phyloP scores from a whole-genome alignment of 2,113 vertebrate species.

The Orientallactaga bullata region DNA sequence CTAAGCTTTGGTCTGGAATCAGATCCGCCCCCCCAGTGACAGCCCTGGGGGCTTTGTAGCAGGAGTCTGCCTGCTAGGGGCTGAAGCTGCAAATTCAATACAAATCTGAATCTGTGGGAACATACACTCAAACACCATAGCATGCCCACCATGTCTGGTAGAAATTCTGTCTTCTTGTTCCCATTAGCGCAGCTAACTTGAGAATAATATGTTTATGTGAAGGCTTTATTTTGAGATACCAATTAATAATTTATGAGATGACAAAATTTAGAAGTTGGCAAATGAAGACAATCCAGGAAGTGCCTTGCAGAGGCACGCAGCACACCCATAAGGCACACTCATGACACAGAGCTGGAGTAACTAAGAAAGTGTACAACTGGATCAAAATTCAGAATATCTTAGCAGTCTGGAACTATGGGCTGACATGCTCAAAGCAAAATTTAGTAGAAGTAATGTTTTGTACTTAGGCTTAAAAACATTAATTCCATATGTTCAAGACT shows the following conservation, averaged over 20 bases:
- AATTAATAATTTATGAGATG: neutral
- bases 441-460: constrained; percentile 28
- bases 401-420: constrained; percentile 25
- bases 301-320: neutral
- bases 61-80: too few species aligned
- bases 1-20: too few species aligned
- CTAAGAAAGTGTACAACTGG: neutral
- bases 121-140: too few species aligned
- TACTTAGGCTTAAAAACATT: constrained; percentile 33
- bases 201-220: neutral
- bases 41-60: too few species aligned
- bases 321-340: neutral
- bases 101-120: too few species aligned
- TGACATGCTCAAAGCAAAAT: constrained; percentile 15
- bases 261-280: constrained; percentile 26
- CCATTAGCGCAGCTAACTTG: neutral
- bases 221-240: constrained; percentile 12
- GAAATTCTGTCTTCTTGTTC: neutral
- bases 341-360: neutral
- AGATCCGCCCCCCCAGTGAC: too few species aligned
- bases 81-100: too few species aligned
- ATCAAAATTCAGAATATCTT: constrained; percentile 58
- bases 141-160: too few species aligned
- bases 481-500: neutral
- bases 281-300: neutral